phyloP scores from a whole-genome alignment of 2,113 vertebrate species.

The Helogale parvula region DNA sequence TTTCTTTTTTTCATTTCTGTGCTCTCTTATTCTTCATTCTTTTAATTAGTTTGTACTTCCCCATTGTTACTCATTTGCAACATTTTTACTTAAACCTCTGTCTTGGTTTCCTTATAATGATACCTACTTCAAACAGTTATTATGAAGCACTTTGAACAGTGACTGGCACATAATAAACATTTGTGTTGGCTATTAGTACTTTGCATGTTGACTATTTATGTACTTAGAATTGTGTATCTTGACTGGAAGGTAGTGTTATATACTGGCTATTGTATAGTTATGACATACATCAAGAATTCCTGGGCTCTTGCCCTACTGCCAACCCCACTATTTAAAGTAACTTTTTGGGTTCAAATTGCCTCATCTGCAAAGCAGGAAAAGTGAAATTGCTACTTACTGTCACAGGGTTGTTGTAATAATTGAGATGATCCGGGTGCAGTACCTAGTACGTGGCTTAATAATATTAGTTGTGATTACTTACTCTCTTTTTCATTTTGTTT shows the following conservation, averaged over 20 bases:
- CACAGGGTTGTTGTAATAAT: not conserved
- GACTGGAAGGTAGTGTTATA: not conserved
- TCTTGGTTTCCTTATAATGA: not conserved
- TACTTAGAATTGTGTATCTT: not conserved
- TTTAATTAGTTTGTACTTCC: not conserved
- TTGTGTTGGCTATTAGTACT: not conserved
- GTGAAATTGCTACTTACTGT: not conserved
- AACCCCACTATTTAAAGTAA: slow-evolving; percentile 27
- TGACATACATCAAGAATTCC: not conserved
- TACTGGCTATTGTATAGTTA: not conserved
- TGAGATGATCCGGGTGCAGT: not conserved
- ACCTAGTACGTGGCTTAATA: not conserved
- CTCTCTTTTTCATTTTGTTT: not conserved
- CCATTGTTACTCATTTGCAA: not conserved
- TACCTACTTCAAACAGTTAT: not conserved
- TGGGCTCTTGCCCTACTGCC: not conserved
- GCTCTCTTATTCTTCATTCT: not conserved
- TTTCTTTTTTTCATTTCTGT: not conserved
- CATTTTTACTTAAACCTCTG: slow-evolving; percentile 16
- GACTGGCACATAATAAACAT: not conserved
- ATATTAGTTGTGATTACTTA: not conserved
- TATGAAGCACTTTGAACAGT: not conserved
- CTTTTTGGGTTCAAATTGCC: not conserved
- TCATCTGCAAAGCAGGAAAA: slow-evolving; percentile 11
- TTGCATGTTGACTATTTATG: not conserved